These are phyloP conservation scores for Megaptera novaeangliae DNA, from an alignment of 2,113 vertebrate species.

Conservation along the genomic window DNA sequence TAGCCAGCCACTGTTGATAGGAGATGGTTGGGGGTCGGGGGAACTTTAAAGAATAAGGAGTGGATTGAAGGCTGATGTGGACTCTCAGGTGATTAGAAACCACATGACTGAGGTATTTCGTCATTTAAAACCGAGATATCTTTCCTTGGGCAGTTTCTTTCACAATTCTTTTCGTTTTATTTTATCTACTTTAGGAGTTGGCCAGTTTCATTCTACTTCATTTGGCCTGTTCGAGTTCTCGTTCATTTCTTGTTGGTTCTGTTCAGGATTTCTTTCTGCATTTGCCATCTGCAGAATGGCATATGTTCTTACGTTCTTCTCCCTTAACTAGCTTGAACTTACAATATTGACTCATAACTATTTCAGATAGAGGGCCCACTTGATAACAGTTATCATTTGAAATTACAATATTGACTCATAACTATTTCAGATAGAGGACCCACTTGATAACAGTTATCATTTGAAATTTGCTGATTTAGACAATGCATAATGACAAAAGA, in stretches of 20 bases:
- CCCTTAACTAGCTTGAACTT: background rate
- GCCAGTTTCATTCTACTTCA: background rate
- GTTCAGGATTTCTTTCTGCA: background rate
- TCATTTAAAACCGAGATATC: background rate
- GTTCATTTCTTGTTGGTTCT: background rate
- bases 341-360: background rate
- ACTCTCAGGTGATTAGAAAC: background rate
- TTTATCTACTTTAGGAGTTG: background rate
- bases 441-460: background rate
- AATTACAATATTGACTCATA: background rate
- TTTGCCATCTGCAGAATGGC: background rate
- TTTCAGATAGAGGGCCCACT: background rate
- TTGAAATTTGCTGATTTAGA: slow-evolving; percentile 27
- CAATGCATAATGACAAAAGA: background rate
- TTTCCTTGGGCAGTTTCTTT: slow-evolving; percentile 12
- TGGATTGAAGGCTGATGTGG: background rate
- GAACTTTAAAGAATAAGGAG: background rate
- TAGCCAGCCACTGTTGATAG: background rate
- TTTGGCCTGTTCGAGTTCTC: background rate
- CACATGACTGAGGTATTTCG: background rate
- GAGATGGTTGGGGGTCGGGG: background rate
- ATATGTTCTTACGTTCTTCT: background rate
- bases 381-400: background rate
- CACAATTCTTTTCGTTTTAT: background rate
- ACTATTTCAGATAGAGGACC: background rate